A percentile compares a stretch with the other conserved stretches of the same genome.
Evolutionary conservation across 2,113 vertebrate genomes (phyloP).

Genomic region (Pangasianodon gigas): DNA sequence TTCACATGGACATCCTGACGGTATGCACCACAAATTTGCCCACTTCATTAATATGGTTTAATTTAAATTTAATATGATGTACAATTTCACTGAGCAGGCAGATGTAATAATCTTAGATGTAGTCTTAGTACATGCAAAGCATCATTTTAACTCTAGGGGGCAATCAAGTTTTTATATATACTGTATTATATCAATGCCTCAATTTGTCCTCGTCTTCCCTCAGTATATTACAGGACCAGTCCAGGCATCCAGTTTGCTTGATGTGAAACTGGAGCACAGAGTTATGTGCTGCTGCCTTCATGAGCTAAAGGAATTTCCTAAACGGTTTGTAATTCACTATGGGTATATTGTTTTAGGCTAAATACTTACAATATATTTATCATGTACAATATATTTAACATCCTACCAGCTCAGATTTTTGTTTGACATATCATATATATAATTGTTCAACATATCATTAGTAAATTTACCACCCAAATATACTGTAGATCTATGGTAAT

Average conservation of each 20-base stretch:
- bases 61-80: background rate
- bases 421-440: background rate
- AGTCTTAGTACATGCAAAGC: background rate
- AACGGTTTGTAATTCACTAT: conserved; percentile 57
- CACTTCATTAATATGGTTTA: background rate
- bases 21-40: conserved; percentile 48
- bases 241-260: conserved; percentile 44
- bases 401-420: background rate
- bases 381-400: too few species aligned
- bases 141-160: conserved; percentile 17
- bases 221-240: conserved; percentile 60
- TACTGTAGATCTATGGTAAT: background rate
- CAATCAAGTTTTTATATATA: conserved; percentile 31
- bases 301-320: conserved; percentile 66
- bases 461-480: background rate
- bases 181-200: background rate
- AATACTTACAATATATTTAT: background rate
- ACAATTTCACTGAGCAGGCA: background rate
- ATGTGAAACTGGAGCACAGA: conserved; percentile 60
- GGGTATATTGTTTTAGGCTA: background rate
- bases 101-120: background rate
- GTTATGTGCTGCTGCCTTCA: conserved; percentile 59
- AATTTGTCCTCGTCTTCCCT: background rate
- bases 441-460: background rate
- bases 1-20: conserved; percentile 71